Evolutionary conservation across 2,113 vertebrate species (phyloP), one percentile per base, ranked within the genome.

Genomic region (Ammodytes marinus): DNA sequence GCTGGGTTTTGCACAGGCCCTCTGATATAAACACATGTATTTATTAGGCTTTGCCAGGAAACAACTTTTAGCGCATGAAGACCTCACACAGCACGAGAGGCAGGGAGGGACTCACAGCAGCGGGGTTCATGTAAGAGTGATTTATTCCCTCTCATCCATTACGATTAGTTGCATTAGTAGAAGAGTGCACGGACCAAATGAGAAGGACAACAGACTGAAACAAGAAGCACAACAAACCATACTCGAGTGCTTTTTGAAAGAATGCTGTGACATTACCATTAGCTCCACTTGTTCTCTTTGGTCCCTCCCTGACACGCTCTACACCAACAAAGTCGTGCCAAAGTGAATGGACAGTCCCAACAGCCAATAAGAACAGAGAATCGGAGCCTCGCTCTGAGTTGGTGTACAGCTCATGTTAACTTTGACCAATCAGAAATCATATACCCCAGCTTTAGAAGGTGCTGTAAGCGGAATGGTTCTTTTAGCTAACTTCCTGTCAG

Each of bases 21-120:
- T 54, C 67, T 53, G 19, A 67, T 43, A 52, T 37, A 45, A 67
- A 69, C 59, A 59, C 40, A 78, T 68, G 76, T 77, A 86, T 85
- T 77, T 61, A 84, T 82, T 42, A 77, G 13, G 49, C 19, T 65
- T 67, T 2, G 3, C 52, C 39, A 65, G 59, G 64, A 74, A 67
- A 66, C 40, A 54, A 70, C 40, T 77, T 82, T 78, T 39, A 60
- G 67, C 1, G 54, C 43, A 65, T 40, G 39, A 75, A 77, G 74
- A 82, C 27, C 2, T 78, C 75, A 82, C 50, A 58, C 5, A 58
- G 66, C 53, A 17, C 17, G n/a, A 82, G 19, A 54, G 8, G 27
- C 43, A 35, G 50, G 15, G 47, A 35, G 6, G 8, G 5, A 70
- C 53, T 76, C n/a, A 35, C n/a, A 12, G 46, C 19, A 27, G 43